Base-by-base conservation (phyloP, 1,140 invertebrate genomes). In the Apolygus lucorum region DNA sequence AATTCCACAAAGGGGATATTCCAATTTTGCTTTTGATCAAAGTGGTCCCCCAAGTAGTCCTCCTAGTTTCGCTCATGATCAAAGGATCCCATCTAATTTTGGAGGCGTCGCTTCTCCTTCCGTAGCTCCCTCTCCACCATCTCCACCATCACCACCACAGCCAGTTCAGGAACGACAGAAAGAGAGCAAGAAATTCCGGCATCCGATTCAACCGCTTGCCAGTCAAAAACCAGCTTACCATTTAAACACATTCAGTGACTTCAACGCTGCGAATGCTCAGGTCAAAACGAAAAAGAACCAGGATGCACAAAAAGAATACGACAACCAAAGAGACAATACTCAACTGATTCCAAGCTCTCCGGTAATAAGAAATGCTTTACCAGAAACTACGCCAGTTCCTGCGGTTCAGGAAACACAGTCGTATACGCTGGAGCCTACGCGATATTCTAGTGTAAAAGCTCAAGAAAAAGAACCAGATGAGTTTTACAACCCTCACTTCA, bases 171-270 rank as follows among this genome's bases (percentile, higher is more conserved):
- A 63, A 17, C 34, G n/a, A 27, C 54, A 28, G 42, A 69, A 69
- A 69, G 54, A 69, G 29, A 25, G 52, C 0, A 69, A 28, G 25
- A 70, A 52, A 27, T 70, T 70, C 26, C 62, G 69, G 29, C 69
- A 70, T 26, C 69, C 69, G 1, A 70, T 70, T 21, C 69, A 70
- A 66, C 69, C 69, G 8, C 26, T 70, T 4, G 63, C 65, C 34
- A 52, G 62, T 2, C 70, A 71, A 68, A 25, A 25, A 1, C 70
- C 42, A 59, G 65, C 42, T 1, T 25, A 8, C 17, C 34, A 49
- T 49, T 49, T 49, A 17, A 49, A 17, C 17, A 49, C 8, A 49
- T 49, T 11, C 17, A 49, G 34, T 17, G 34, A 49, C 34, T 11
- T 49, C 17, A 17, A 49, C 17, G 8, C 17, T 11, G 34, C 17